Conservation (phyloP, 2,113 vertebrate species). For the Lampris megalopsis region DNA sequence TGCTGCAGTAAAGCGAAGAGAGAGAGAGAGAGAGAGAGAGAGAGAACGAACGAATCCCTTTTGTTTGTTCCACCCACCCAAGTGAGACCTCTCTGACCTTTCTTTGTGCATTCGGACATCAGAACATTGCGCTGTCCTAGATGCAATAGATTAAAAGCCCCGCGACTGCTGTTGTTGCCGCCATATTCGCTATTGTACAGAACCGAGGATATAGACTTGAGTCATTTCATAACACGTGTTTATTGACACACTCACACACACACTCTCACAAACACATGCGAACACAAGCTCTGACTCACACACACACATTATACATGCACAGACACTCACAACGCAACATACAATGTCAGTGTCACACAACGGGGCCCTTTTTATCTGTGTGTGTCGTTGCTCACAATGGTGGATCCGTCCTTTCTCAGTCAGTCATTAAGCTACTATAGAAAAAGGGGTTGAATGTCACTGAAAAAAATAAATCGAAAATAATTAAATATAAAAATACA, state of each 20-base stretch:
- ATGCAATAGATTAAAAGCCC: conserved; percentile 75
- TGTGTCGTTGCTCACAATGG: conserved; percentile 46
- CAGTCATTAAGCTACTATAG: conserved; percentile 56
- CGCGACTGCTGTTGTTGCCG: conserved; percentile 29
- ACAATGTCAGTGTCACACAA: conserved; percentile 44
- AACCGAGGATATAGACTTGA: conserved; percentile 12
- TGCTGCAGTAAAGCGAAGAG: background rate
- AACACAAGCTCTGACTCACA: conserved; percentile 45
- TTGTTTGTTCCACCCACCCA: conserved; percentile 74
- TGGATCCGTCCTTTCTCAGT: conserved; percentile 47
- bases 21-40: background rate
- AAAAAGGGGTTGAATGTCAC: conserved; percentile 37
- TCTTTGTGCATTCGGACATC: conserved; percentile 69
- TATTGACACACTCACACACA: conserved; percentile 55
- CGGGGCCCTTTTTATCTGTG: conserved; percentile 61
- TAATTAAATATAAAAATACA: background rate
- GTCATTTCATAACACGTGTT: conserved; percentile 44
- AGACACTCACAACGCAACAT: conserved; percentile 40
- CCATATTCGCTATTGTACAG: conserved; percentile 51
- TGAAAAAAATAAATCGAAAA: background rate
- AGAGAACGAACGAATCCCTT: conserved; percentile 54
- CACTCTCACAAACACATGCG: conserved; percentile 33
- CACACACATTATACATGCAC: conserved; percentile 57
- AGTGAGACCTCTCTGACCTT: conserved; percentile 65
- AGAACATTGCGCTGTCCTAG: conserved; percentile 53